A percentile compares a stretch with the other conserved stretches of the same genome.
Evolutionary conservation across 2,797 vertebrate species (phyloP).

Genomic region (Melopsittacus undulatus): DNA sequence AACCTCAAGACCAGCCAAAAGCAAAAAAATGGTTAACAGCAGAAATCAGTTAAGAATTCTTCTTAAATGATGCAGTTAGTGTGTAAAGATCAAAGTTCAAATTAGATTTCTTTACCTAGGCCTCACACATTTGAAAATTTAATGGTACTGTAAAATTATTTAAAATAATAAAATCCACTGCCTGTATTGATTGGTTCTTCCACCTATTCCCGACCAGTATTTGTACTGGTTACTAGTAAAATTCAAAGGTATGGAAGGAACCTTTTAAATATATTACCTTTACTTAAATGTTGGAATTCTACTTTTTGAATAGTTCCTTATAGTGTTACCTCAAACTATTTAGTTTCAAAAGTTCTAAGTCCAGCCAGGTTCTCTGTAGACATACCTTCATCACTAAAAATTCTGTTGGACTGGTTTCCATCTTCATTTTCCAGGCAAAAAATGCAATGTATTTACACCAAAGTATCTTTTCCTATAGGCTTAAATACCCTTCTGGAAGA

Average conservation of each 20-base stretch:
- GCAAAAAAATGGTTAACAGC: neutral
- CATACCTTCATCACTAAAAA: neutral
- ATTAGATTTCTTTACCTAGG: neutral
- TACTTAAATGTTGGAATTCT: neutral
- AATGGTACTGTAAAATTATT: neutral
- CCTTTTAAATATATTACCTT: neutral
- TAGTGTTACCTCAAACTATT: neutral
- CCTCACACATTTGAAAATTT: neutral
- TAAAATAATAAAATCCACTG: neutral
- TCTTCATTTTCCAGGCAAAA: neutral
- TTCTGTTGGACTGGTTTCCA: neutral
- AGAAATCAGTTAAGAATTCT: neutral
- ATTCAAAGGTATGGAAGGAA: neutral
- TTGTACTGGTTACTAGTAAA: neutral
- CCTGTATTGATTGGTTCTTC: neutral
- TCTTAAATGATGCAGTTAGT: neutral
- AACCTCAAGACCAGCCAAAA: neutral
- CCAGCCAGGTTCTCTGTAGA: neutral
- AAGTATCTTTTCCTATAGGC: neutral
- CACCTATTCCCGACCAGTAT: neutral
- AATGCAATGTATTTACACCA: neutral
- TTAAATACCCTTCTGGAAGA: neutral
- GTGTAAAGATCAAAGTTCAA: neutral
- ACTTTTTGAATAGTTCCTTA: neutral
- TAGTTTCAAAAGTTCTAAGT: neutral